Percentiles rank a stretch among this genome's conserved stretches.
Conservation (phyloP, 2,888 invertebrate species). For the Laspeyria flexula region DNA sequence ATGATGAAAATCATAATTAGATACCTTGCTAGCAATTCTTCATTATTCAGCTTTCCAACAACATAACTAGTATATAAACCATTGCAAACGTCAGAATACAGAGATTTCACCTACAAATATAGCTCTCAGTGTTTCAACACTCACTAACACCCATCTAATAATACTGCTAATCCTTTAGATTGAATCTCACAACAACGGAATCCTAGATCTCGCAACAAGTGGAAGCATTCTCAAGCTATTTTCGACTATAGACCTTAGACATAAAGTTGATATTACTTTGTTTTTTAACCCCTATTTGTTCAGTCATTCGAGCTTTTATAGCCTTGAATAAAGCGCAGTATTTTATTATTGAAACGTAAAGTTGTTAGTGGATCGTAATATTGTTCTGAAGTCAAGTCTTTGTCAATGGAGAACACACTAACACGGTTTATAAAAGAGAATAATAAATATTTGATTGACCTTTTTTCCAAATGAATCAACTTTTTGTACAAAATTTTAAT, state of each 20-base stretch:
- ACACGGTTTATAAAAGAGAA: neutral
- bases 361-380: conserved; percentile 13
- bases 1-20: neutral
- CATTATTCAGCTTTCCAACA: neutral
- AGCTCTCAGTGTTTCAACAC: conserved; percentile 13
- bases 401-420: neutral
- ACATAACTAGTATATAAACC: neutral
- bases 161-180: conserved; percentile 51
- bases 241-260: conserved; percentile 6
- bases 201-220: conserved; percentile 45
- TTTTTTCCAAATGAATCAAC: too few relatives aligned
- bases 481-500: too few relatives aligned
- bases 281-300: conserved; percentile 10
- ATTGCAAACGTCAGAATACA: neutral
- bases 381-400: conserved; percentile 3
- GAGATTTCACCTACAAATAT: conserved; percentile 7
- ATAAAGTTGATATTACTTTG: conserved; percentile 18
- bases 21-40: neutral
- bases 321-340: conserved; percentile 14
- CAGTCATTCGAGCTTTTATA: conserved; percentile 19
- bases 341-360: conserved; percentile 26
- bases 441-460: too few relatives aligned
- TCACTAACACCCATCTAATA: conserved; percentile 34
- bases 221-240: conserved; percentile 5
- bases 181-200: conserved; percentile 46